phyloP scores from a whole-genome alignment of 1,140 invertebrate genomes.

The Muscidifurax raptorellus region DNA sequence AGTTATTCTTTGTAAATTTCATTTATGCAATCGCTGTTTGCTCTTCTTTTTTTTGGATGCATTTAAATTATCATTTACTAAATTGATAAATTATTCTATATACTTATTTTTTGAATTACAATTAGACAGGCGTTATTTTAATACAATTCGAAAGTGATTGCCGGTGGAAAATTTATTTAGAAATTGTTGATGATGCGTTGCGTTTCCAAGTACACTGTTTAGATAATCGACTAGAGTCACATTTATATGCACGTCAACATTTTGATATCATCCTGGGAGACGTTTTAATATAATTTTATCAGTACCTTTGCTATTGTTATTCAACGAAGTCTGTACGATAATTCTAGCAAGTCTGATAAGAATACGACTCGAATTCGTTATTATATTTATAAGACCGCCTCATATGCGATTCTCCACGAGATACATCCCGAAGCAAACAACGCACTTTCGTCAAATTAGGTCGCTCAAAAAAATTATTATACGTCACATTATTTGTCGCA shows the following conservation, averaged over 20 bases:
- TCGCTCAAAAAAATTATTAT: neutral
- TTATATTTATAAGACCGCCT: neutral
- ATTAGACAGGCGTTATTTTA: too few relatives aligned
- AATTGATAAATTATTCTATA: too few relatives aligned
- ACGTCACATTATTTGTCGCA: neutral
- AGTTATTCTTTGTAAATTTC: too few relatives aligned
- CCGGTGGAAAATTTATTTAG: too few relatives aligned
- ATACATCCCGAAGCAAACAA: neutral
- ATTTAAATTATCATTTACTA: too few relatives aligned
- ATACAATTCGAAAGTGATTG: too few relatives aligned
- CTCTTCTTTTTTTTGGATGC: too few relatives aligned
- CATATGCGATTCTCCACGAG: neutral
- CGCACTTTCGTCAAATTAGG: neutral
- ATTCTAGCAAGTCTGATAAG: neutral
- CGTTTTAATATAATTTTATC: too few relatives aligned
- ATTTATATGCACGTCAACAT: neutral
- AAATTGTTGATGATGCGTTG: neutral
- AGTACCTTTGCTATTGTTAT: too few relatives aligned
- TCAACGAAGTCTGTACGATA: neutral
- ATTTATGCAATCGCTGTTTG: too few relatives aligned
- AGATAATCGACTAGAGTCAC: too few relatives aligned
- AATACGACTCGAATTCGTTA: neutral
- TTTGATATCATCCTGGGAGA: neutral
- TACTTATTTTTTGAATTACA: too few relatives aligned
- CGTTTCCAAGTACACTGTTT: neutral